Base-by-base conservation (phyloP, 2,888 invertebrate species). In the Eilema depressum region DNA sequence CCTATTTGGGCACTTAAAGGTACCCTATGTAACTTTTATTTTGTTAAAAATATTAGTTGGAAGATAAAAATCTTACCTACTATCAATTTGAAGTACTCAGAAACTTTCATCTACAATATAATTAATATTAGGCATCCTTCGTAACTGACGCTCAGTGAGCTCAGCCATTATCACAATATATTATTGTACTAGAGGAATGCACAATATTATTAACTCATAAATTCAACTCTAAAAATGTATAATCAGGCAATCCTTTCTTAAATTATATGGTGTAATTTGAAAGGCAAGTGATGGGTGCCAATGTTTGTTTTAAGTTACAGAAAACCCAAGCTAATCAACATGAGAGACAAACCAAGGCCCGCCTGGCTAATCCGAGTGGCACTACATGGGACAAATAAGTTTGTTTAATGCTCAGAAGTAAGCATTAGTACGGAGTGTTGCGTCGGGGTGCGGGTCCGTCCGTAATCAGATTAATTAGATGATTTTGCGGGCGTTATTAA, bases 381-480 rank as follows among this genome's bases (percentile, higher is more conserved):
- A 89, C 87, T 91, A 88, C 88, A 89, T 86, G 88, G 89, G 89
- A 89, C 91, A 90, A 92, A 92, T 91, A 92, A 92, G 90, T 91
- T 91, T 89, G 87, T 91, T 91, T 91, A 92, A 90, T 92, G 89
- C 88, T 90, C 85, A 89, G 91, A 89, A 91, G 89, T 91, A 89
- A 91, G 92, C 88, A 93, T 93, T 92, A 93, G 88, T 89, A 86
- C 85, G 81, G 90, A 91, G 91, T 89, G 90, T 90, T 89, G 89
- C 89, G 87, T 88, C 76, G 84, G 89, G 85, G 89, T 89, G 85
- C 86, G 90, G 90, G 91, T 89, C 87, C 88, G 83, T 87, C 87
- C 87, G 89, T 94, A 93, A 95, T 93, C 92, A 93, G 93, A 94
- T 95, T 94, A 95, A 95, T 94, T 93, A 93, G 91, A 92, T 89